Percentiles rank a stretch among this genome's conserved stretches.
Conservation (phyloP, 2,113 vertebrate species). For the Nothobranchius kuhntae region DNA sequence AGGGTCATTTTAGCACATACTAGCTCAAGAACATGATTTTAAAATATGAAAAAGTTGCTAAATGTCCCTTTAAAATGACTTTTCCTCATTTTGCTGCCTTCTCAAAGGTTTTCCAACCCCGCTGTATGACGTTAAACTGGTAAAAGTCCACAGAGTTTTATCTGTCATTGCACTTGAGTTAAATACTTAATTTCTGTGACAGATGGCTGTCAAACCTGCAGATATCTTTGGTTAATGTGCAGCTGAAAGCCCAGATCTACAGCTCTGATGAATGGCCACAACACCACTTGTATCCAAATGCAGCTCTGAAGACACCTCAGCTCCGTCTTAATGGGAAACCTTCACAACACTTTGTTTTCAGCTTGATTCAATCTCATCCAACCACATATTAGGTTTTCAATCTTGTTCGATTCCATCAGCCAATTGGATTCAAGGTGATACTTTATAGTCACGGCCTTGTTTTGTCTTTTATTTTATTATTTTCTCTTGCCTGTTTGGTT, state of each 20-base stretch:
- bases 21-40: too few relatives aligned
- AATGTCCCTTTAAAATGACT: background rate
- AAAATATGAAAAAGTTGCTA: too few relatives aligned
- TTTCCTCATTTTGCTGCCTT: background rate
- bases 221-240: constrained; percentile 36
- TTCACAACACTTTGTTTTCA: constrained; percentile 24
- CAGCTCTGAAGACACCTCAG: background rate
- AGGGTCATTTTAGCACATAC: too few relatives aligned
- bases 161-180: constrained; percentile 4
- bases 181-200: constrained; percentile 30
- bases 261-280: constrained; percentile 50
- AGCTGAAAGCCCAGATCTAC: constrained; percentile 7
- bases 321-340: constrained; percentile 29
- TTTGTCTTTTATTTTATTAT: constrained; percentile 28
- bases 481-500: constrained; percentile 8
- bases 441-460: constrained; percentile 40
- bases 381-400: constrained; percentile 53
- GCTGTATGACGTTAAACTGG: background rate
- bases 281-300: constrained; percentile 22
- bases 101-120: background rate
- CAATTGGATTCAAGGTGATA: constrained; percentile 22
- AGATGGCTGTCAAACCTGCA: constrained; percentile 39
- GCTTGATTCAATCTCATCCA: constrained; percentile 42
- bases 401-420: constrained; percentile 57
- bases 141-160: constrained; percentile 10